phyloP scores from a whole-genome alignment of 2,113 vertebrate genomes.

The Pelvicachromis taeniatus region DNA sequence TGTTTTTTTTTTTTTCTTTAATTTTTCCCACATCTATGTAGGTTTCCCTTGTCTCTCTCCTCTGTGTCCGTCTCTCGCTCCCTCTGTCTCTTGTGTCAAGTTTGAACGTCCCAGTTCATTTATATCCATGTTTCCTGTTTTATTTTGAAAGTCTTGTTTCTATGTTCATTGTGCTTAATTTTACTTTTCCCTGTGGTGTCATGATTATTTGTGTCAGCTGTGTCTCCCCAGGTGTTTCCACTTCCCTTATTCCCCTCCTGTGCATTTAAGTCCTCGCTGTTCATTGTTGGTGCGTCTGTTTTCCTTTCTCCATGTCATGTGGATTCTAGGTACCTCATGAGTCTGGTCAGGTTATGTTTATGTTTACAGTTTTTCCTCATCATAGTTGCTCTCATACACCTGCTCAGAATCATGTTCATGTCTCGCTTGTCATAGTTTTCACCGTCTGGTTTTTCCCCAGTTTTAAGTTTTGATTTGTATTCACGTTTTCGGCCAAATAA shows the following conservation, averaged over 20 bases:
- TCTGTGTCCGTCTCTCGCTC: no score
- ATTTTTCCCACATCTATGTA: rapidly evolving
- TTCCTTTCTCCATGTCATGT: rapidly evolving
- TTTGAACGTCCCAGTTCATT: neutral
- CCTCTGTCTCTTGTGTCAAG: no score
- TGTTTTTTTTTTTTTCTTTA: neutral
- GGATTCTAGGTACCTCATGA: neutral
- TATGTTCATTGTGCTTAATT: neutral
- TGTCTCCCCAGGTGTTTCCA: neutral
- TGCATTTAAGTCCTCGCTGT: neutral
- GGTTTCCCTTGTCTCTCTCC: no score
- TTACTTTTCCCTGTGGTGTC: rapidly evolving
- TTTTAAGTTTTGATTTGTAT: neutral
- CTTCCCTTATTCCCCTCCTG: neutral
- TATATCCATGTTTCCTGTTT: neutral
- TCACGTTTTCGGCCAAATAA: neutral
- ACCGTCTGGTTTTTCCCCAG: rapidly evolving
- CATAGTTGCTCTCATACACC: rapidly evolving
- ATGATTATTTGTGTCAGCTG: neutral
- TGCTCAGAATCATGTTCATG: neutral
- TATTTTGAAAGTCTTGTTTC: neutral
- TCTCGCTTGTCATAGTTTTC: neutral
- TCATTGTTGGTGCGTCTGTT: rapidly evolving
- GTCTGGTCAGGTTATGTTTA: rapidly evolving
- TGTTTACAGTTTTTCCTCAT: neutral